phyloP scores from a whole-genome alignment of 2,113 vertebrate species.

The Xenopus tropicalis region UCB_Xtro_10.0 CM004443.2:53326001-53326500 shows the following conservation, averaged over 20 bases:
- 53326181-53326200: slow-evolving; percentile 97
- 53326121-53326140: slow-evolving; percentile 99
- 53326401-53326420: too few species aligned
- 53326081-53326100: slow-evolving; percentile 99
- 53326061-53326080: slow-evolving; percentile 99
- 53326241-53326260: slow-evolving; percentile 98
- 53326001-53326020: slow-evolving; percentile 82
- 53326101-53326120: slow-evolving; percentile 99
- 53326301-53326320: slow-evolving; percentile 96
- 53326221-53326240: slow-evolving; percentile 97
- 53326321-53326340: slow-evolving; percentile 99
- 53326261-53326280: slow-evolving; percentile 94
- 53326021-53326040: slow-evolving; percentile 98
- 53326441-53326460: too few species aligned
- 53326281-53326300: slow-evolving; percentile 98
- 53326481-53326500: too few species aligned
- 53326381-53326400: background rate
- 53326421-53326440: too few species aligned
- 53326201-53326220: slow-evolving; percentile 99
- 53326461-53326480: too few species aligned
- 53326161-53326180: slow-evolving; percentile 99
- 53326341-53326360: slow-evolving; percentile 99
- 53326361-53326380: slow-evolving; percentile 51
- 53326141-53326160: slow-evolving; percentile 99
- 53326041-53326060: slow-evolving; percentile 99